These are phyloP conservation scores for Chiloscyllium plagiosum DNA, from an alignment of 2,113 vertebrate species.

Conservation along the genomic window DNA sequence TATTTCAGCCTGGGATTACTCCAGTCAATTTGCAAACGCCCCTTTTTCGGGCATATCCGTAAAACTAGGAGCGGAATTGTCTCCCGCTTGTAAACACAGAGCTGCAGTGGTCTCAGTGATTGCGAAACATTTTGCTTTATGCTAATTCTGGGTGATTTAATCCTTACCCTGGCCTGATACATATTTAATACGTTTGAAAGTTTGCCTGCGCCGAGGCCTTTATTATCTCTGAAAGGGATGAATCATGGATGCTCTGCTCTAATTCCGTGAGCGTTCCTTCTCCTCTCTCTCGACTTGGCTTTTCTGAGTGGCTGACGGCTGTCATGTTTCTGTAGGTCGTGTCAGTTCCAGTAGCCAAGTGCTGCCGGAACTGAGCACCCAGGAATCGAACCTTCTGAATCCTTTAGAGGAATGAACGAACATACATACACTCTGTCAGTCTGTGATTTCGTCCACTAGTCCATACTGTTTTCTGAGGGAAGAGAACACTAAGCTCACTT, in stretches of 20 bases:
- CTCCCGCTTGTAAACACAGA: background rate
- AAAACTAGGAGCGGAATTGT: background rate
- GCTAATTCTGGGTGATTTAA: background rate
- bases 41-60: background rate
- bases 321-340: background rate
- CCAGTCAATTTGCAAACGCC: conserved; percentile 11
- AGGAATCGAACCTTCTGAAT: background rate
- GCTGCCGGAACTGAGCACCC: no score
- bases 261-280: background rate
- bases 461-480: background rate
- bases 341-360: background rate
- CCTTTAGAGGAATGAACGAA: background rate
- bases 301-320: background rate
- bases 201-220: background rate
- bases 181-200: background rate
- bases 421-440: no score
- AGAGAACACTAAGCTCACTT: background rate
- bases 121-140: background rate
- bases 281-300: background rate
- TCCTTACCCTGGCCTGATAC: background rate
- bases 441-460: background rate
- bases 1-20: background rate
- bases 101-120: no score
- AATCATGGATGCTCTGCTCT: background rate
- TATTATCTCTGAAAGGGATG: background rate